A percentile compares a stretch with the other conserved stretches of the same genome.
These are phyloP conservation scores for Falco biarmicus DNA, from an alignment of 2,797 vertebrate genomes.

Conservation along the genomic window DNA sequence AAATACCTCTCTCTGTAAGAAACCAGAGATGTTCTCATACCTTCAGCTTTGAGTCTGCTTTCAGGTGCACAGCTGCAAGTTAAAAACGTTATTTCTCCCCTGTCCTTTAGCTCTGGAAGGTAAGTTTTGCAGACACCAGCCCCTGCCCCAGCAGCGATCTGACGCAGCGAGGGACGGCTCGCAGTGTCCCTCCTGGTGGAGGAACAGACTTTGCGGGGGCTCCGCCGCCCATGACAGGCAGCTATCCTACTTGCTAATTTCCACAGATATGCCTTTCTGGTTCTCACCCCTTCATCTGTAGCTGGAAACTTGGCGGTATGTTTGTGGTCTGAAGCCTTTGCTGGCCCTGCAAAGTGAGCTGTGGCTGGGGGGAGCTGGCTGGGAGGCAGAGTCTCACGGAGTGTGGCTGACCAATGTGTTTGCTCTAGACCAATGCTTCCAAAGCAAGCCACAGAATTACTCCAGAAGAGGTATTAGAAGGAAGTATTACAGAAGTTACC, in stretches of 20 bases:
- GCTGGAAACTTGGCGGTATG: neutral
- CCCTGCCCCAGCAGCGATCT: neutral
- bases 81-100: neutral
- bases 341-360: neutral
- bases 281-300: neutral
- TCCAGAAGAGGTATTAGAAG: neutral
- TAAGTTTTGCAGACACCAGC: neutral
- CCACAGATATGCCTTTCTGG: neutral
- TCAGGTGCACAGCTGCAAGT: neutral
- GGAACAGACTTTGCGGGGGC: neutral
- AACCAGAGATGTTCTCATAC: neutral
- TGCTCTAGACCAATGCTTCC: neutral
- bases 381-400: neutral
- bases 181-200: neutral
- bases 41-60: neutral
- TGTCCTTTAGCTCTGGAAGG: neutral
- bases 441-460: neutral
- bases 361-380: neutral
- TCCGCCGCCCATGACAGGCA: neutral
- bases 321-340: neutral
- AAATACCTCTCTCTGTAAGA: neutral
- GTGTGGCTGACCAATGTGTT: neutral
- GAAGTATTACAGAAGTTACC: neutral
- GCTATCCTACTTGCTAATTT: neutral
- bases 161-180: accelerated